Evolutionary conservation across 2,797 vertebrate species (phyloP), one percentile per base, ranked within the genome.

Genomic region (Vireo griseus): DNA sequence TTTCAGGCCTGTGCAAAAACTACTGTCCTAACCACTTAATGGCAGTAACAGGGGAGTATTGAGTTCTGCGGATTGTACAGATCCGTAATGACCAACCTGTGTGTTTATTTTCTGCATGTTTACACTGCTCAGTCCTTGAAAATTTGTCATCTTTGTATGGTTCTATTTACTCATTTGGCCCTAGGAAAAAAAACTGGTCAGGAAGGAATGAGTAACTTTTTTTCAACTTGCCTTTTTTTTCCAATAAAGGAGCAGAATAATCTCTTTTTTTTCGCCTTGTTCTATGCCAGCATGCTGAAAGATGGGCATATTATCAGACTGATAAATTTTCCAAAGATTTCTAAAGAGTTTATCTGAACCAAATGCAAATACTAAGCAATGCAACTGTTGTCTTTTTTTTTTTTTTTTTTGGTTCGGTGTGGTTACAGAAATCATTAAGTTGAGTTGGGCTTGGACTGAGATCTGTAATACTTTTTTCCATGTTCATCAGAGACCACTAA

Each of bases 321-420:
- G 86, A 86, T 90, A 91, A 52, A 82, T 89, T 89, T 91, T 94
- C 71, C 39, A 31, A 78, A 86, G 90, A 74, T 85, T 92, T 87
- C 65, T 82, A 59, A 57, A 79, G 44, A 21, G n/a, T 11, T 90
- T 55, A 94, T 91, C 81, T 74, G 65, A 95, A 87, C 63, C 92
- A 95, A 95, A 96, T 96, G 80, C 73, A 95, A 95, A 92, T 47
- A 39, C 63, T 50, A 67, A 93, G 51, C 50, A 82, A 74, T 0
- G 1, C 47, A 93, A 59, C 22, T 48, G 66, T 59, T 37, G 11
- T 71, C 9, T 66, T 29, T 17, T 65, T 26, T 17, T 40, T 42
- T 67, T 29, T 11, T 71, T 81, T 74, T 47, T 24, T 33, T 22
- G 25, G 16, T 76, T 78, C 71, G 29, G 5, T 71, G 52, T 2